These are phyloP conservation scores for Oscheius onirici DNA, from an alignment of 2,888 invertebrate genomes.

Conservation along the genomic window DNA sequence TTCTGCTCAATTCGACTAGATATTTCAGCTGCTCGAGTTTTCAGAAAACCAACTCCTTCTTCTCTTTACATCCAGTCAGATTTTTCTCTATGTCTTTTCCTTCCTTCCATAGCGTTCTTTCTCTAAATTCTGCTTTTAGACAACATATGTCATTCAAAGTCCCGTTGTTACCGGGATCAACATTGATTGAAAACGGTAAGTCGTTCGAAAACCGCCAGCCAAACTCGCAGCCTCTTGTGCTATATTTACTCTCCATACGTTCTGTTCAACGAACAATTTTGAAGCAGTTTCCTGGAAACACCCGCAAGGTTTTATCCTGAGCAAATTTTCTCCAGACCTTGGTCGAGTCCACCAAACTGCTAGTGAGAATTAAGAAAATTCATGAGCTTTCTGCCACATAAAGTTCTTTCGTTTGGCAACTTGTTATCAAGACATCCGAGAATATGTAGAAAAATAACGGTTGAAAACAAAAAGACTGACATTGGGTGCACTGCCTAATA, in stretches of 20 bases:
- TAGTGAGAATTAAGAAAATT: constrained; percentile 3
- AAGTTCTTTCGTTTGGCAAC: too few relatives aligned
- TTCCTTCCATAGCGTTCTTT: background rate
- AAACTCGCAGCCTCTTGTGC: background rate
- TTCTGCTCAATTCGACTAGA: background rate
- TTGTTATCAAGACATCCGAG: too few relatives aligned
- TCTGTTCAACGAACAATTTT: too few relatives aligned
- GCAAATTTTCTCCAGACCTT: too few relatives aligned
- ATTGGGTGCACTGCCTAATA: background rate
- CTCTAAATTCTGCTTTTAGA: background rate
- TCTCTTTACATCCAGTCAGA: background rate
- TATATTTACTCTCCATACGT: constrained; percentile 16
- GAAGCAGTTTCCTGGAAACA: too few relatives aligned
- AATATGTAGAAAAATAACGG: too few relatives aligned
- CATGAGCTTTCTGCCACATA: background rate
- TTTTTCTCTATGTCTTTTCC: background rate
- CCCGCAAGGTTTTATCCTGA: too few relatives aligned
- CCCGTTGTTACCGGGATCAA: background rate
- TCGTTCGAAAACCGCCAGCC: background rate
- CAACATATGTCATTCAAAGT: constrained; percentile 12
- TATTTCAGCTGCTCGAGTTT: too few relatives aligned
- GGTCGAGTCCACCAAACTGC: too few relatives aligned
- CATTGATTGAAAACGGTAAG: background rate
- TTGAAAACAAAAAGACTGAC: too few relatives aligned
- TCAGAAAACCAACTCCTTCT: background rate